phyloP scores from a whole-genome alignment of 2,888 invertebrate genomes.

The Cyaniris semiargus region DNA sequence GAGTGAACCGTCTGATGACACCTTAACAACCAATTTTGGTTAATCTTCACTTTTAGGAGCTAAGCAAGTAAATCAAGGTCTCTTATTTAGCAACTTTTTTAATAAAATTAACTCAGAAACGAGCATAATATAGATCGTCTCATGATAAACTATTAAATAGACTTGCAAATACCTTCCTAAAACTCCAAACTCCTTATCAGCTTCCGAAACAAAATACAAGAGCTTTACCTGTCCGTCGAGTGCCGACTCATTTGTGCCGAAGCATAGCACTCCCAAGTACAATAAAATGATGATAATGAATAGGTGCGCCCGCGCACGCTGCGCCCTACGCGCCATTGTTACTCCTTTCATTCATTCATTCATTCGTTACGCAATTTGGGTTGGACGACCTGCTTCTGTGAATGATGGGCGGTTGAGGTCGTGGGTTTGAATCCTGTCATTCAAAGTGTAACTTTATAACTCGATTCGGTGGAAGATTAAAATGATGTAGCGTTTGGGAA shows the following conservation, averaged over 20 bases:
- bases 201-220: not conserved
- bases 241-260: no score
- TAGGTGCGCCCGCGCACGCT: constrained; percentile 28
- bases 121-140: no score
- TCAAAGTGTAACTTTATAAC: not conserved
- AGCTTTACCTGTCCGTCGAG: not conserved
- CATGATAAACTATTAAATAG: no score
- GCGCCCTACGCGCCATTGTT: constrained; percentile 25
- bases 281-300: not conserved
- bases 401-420: not conserved
- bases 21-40: no score
- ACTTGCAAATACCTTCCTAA: no score
- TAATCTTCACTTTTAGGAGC: no score
- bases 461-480: not conserved
- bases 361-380: constrained; percentile 19
- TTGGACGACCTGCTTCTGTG: not conserved
- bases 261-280: not conserved
- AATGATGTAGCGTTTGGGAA: not conserved
- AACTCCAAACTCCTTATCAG: not conserved
- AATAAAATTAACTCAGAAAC: no score
- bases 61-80: no score
- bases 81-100: no score
- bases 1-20: no score
- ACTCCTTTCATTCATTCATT: constrained; percentile 27
- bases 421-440: not conserved